Evolutionary conservation across 2,888 invertebrate species (phyloP), one percentile per base, ranked within the genome.

Genomic region (Lissonota sp.): DNA sequence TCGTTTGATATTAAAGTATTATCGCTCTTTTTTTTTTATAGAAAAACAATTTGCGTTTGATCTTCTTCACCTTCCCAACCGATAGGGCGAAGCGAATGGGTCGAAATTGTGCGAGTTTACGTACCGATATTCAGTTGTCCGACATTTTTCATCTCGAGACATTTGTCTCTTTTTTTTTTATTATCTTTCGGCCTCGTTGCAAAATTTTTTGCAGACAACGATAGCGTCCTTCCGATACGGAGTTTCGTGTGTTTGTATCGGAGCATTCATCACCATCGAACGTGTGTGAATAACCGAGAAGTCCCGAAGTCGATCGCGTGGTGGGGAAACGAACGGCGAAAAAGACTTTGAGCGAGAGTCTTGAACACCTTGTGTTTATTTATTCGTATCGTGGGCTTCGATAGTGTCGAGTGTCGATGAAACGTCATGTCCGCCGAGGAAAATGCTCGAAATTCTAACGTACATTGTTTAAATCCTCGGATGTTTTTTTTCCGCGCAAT

Each of bases 341-440:
- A 1, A 44, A 44, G 10, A 44, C 44, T 44, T 44, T 6, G 44
- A 6, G 7, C 44, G 53, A 53, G 14, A 7, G 53, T 26, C 26
- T 26, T 26, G 26, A 26, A 26, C 26, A 26, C 26, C 26, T 26
- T 26, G 1, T 26, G 26, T 26, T 26, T 26, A 26, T 26, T 26
- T 26, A 26, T 26, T 26, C 26, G 26, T 26, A 26, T 26, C 26
- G 26, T n/a, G n/a, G n/a, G n/a, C 26, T 26, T 26, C 3, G 26
- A 1, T 26, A 26, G 26, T 26, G 1, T 3, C 26, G 70, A 51
- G 53, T 26, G 26, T 62, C 46, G 60, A 78, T 57, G 69, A 14
- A 44, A 64, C 57, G 72, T 16, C 16, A 81, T 78, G 81, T 62
- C 81, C 7, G 55, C 46, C 7, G 62, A 67, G 42, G 71, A 75